phyloP scores from a whole-genome alignment of 2,113 vertebrate species.

The Rhinolophus sinicus region DNA sequence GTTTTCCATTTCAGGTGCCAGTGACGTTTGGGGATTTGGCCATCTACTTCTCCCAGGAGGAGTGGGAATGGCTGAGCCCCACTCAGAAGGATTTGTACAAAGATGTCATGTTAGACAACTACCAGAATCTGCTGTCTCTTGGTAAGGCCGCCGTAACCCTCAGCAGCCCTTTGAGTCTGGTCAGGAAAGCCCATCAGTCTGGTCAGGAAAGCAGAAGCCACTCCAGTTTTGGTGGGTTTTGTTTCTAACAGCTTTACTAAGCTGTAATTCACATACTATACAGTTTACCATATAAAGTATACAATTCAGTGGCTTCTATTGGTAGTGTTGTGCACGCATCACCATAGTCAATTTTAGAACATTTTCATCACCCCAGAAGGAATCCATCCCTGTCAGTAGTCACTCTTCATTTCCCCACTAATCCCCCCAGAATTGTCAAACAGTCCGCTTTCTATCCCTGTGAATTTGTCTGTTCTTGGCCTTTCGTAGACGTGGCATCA shows the following conservation, averaged over 20 bases:
- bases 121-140: conserved; percentile 36
- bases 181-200: not conserved
- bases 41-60: conserved; percentile 73
- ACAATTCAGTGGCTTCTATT: not conserved
- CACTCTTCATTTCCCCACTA: not conserved
- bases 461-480: not conserved
- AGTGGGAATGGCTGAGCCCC: conserved; percentile 71
- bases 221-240: not conserved
- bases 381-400: not conserved
- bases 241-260: not conserved
- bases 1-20: conserved; percentile 42
- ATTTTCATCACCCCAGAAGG: not conserved
- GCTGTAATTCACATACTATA: not conserved
- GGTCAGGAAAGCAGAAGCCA: not conserved
- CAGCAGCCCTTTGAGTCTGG: not conserved
- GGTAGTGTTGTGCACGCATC: not conserved
- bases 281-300: not conserved
- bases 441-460: not conserved
- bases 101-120: conserved; percentile 76
- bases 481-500: not conserved
- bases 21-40: conserved; percentile 71
- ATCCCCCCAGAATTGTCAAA: too few species aligned
- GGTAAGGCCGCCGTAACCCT: not conserved
- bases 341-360: not conserved
- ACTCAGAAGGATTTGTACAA: conserved; percentile 53